Conservation (phyloP, 2,888 invertebrate genomes). For the Amiota mariae region DNA sequence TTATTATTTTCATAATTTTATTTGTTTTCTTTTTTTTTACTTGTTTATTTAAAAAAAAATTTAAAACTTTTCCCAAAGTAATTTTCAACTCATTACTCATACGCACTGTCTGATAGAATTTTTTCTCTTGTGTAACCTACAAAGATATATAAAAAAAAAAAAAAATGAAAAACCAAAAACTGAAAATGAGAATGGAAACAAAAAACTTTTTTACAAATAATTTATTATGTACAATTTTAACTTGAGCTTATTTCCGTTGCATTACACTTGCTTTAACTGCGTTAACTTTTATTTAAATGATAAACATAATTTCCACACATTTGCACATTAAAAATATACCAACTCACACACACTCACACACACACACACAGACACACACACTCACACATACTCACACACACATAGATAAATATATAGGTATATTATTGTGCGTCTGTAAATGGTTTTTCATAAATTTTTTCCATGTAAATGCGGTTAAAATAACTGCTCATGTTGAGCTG, state of each 20-base stretch:
- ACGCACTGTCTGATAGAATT: background rate
- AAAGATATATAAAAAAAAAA: background rate
- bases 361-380: background rate
- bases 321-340: conserved; percentile 11
- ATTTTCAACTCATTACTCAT: too few species aligned
- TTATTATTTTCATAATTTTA: too few species aligned
- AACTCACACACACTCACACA: background rate
- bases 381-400: background rate
- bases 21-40: too few species aligned
- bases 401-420: background rate
- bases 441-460: background rate
- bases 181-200: too few species aligned
- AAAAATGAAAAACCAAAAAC: background rate
- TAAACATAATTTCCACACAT: conserved; percentile 47
- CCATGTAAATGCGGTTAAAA: background rate
- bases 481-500: background rate
- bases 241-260: too few species aligned
- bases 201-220: too few species aligned
- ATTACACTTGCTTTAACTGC: too few species aligned
- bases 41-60: too few species aligned
- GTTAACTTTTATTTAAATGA: conserved; percentile 66
- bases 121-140: background rate
- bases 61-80: too few species aligned
- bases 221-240: too few species aligned
- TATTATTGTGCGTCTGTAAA: background rate